Conservation (phyloP, 2,888 invertebrate species). For the Cheilosia pagana region DNA sequence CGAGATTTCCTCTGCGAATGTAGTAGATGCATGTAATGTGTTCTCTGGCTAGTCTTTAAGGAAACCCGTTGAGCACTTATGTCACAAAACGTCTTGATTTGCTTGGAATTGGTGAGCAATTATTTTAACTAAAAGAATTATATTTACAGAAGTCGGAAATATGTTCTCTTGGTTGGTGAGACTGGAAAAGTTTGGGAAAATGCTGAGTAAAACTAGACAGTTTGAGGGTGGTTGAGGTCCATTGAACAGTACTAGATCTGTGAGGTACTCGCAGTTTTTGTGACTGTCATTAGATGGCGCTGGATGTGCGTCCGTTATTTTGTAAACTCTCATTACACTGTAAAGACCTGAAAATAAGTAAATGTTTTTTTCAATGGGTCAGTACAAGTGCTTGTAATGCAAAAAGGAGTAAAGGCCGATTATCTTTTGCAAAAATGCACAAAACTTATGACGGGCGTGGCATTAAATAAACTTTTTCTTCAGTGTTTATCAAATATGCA, state of each 20-base stretch:
- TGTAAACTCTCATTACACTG: not conserved
- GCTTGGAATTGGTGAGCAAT: not conserved
- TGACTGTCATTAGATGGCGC: constrained; percentile 8
- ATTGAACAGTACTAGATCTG: not conserved
- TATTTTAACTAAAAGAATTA: accelerated
- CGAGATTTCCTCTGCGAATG: not conserved
- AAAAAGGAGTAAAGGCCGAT: too few species aligned
- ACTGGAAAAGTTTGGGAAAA: not conserved
- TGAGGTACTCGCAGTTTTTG: not conserved
- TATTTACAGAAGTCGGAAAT: too few species aligned
- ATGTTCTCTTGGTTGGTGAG: not conserved
- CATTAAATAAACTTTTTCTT: too few species aligned
- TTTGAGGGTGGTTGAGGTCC: not conserved
- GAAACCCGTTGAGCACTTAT: not conserved
- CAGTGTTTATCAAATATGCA: too few species aligned
- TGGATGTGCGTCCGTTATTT: not conserved
- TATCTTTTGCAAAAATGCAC: too few species aligned
- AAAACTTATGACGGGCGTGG: too few species aligned
- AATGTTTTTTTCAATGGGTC: too few species aligned
- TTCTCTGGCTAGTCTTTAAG: not conserved
- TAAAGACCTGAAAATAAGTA: too few species aligned
- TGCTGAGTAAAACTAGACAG: not conserved
- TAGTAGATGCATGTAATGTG: not conserved
- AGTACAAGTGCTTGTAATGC: too few species aligned
- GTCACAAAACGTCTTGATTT: not conserved